Conservation (phyloP, 2,797 vertebrate genomes). For the Sternotherus odoratus region DNA sequence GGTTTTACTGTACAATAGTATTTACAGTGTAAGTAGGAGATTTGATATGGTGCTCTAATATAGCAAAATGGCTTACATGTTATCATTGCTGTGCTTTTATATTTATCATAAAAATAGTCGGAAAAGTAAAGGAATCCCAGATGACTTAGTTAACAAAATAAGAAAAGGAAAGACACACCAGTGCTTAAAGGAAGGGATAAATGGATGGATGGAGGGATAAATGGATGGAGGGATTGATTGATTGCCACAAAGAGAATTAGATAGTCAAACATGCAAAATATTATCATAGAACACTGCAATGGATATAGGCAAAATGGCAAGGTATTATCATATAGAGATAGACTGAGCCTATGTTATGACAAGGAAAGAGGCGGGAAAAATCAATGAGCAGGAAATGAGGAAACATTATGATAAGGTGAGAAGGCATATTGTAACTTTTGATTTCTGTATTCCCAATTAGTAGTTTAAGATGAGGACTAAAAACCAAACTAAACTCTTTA, state of each 20-base stretch:
- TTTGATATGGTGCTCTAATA: not conserved
- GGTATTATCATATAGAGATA: not conserved
- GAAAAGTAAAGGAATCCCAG: not conserved
- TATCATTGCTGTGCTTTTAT: not conserved
- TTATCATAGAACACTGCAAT: not conserved
- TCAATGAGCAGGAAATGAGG: slow-evolving; percentile 48
- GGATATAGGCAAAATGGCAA: not conserved
- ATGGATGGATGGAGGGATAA: not conserved
- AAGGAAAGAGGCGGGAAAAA: not conserved
- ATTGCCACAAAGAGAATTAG: not conserved
- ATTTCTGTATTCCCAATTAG: not conserved
- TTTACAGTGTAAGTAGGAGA: not conserved
- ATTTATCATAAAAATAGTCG: not conserved
- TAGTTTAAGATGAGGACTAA: not conserved
- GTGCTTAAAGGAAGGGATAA: not conserved
- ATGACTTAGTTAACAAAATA: not conserved
- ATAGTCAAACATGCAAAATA: not conserved
- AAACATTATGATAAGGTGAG: slow-evolving; percentile 19
- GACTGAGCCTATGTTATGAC: not conserved
- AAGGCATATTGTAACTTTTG: not conserved
- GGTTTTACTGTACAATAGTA: too few species aligned
- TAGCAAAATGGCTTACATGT: not conserved
- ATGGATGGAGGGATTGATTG: not conserved
- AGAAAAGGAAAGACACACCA: not conserved
- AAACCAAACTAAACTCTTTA: not conserved